Conservation (phyloP, 2,888 invertebrate species). For the Teleogryllus oceanicus region DNA sequence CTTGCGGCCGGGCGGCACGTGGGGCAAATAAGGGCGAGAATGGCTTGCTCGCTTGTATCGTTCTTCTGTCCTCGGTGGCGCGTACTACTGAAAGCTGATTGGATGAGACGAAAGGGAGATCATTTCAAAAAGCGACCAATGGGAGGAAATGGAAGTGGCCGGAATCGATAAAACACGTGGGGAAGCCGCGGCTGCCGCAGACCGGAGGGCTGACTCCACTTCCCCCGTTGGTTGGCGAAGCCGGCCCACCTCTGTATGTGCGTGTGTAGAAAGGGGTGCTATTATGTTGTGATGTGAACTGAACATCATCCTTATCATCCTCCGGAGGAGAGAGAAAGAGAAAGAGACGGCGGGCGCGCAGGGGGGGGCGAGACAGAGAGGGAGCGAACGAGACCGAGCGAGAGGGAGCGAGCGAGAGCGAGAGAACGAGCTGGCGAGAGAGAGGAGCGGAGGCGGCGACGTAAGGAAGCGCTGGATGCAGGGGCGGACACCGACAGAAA, state of each 20-base stretch:
- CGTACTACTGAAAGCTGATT: slow-evolving; percentile 30
- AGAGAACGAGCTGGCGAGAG: slow-evolving; percentile 18
- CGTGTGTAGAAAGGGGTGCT: slow-evolving; percentile 20
- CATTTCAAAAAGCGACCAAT: slow-evolving; percentile 31
- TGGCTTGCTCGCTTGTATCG: slow-evolving; percentile 23
- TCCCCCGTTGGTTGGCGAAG: background rate
- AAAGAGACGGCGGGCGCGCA: background rate
- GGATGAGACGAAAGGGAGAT: slow-evolving; percentile 28
- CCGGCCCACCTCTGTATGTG: slow-evolving; percentile 27
- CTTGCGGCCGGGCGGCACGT: slow-evolving; percentile 18
- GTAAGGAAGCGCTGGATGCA: too few species aligned
- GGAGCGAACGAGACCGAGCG: background rate
- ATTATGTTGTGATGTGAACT: slow-evolving; percentile 28
- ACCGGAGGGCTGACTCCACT: slow-evolving; percentile 22
- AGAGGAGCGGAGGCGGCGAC: slow-evolving; percentile 5
- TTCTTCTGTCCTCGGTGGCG: background rate
- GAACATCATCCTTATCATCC: slow-evolving; percentile 26
- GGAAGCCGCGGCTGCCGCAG: background rate
- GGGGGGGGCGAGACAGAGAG: background rate
- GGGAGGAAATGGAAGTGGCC: slow-evolving; percentile 26
- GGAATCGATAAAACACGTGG: slow-evolving; percentile 26
- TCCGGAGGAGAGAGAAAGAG: background rate
- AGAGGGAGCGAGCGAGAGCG: slow-evolving; percentile 32
- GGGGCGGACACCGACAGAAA: background rate
- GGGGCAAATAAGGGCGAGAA: slow-evolving; percentile 28